phyloP scores from a whole-genome alignment of 2,797 vertebrate species.

The Lutjanus argentimaculatus region DNA sequence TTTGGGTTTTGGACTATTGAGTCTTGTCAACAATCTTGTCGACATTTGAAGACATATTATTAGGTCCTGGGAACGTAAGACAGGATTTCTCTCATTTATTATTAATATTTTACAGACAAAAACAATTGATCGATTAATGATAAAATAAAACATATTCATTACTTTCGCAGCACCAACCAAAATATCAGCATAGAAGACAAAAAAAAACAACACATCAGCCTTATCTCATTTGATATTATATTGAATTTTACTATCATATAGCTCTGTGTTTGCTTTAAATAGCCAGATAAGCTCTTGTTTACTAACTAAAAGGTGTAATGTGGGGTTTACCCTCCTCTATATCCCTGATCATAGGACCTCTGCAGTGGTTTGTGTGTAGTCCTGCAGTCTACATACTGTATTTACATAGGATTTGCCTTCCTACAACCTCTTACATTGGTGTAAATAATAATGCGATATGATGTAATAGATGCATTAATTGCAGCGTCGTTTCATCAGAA shows the following conservation, averaged over 20 bases:
- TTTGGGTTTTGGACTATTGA: background rate
- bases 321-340: conserved; percentile 8
- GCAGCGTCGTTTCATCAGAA: background rate
- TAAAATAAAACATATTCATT: too few relatives aligned
- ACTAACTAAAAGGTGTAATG: background rate
- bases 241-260: background rate
- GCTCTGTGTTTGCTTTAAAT: background rate
- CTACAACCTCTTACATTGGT: background rate
- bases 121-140: background rate
- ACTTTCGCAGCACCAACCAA: background rate
- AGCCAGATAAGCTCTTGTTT: background rate
- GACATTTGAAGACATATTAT: background rate
- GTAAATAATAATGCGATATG: conserved; percentile 16
- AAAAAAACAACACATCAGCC: background rate
- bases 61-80: too few relatives aligned
- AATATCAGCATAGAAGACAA: background rate
- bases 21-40: background rate
- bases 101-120: background rate
- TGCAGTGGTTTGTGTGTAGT: conserved; percentile 17
- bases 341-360: background rate
- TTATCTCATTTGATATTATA: background rate
- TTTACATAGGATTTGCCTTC: background rate
- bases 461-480: conserved; percentile 27
- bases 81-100: background rate
- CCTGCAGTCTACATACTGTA: background rate